Percentiles rank a stretch among this genome's conserved stretches.
phyloP scores from a whole-genome alignment of 2,797 vertebrate species.

The Galaxias olidus region DNA sequence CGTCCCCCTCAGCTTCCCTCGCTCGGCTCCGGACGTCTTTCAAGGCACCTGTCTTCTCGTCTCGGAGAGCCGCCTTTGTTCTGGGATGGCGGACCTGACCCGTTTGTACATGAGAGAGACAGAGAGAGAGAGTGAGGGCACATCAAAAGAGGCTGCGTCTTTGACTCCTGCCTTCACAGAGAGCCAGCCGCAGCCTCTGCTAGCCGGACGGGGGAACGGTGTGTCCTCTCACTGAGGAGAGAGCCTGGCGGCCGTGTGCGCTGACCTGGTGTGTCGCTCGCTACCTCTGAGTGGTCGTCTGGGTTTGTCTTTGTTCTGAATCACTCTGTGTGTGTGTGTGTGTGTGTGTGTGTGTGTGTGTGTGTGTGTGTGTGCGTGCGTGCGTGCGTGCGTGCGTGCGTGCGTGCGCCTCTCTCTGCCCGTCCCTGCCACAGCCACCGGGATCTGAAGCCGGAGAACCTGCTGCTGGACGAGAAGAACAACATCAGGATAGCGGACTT shows the following conservation, averaged over 20 bases:
- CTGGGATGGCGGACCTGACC: constrained; percentile 21
- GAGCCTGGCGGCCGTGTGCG: background rate
- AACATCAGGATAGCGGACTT: constrained; percentile 87
- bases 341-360: too few species aligned
- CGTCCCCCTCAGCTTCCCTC: too few species aligned
- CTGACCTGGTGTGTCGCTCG: too few species aligned
- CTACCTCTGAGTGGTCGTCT: too few species aligned
- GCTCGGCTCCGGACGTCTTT: too few species aligned
- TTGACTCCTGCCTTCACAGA: constrained; percentile 26
- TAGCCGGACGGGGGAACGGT: constrained; percentile 28
- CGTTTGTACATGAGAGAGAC: too few species aligned
- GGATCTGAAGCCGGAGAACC: constrained; percentile 90
- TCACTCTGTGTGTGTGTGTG: too few species aligned
- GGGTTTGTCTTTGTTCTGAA: too few species aligned
- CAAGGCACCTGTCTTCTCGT: constrained; percentile 34
- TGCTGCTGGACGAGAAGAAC: constrained; percentile 89
- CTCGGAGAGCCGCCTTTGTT: constrained; percentile 41
- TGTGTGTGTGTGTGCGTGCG: too few species aligned
- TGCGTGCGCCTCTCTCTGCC: background rate
- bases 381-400: background rate
- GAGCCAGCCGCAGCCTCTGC: constrained; percentile 36
- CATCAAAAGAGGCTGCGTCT: constrained; percentile 34
- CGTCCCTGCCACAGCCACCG: constrained; percentile 77
- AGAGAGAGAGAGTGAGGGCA: constrained; percentile 34
- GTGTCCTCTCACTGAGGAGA: constrained; percentile 16